Evolutionary conservation across 2,797 vertebrate genomes (phyloP), one percentile per base, ranked within the genome.

Genomic region (Typhlichthys eigenmanni): DNA sequence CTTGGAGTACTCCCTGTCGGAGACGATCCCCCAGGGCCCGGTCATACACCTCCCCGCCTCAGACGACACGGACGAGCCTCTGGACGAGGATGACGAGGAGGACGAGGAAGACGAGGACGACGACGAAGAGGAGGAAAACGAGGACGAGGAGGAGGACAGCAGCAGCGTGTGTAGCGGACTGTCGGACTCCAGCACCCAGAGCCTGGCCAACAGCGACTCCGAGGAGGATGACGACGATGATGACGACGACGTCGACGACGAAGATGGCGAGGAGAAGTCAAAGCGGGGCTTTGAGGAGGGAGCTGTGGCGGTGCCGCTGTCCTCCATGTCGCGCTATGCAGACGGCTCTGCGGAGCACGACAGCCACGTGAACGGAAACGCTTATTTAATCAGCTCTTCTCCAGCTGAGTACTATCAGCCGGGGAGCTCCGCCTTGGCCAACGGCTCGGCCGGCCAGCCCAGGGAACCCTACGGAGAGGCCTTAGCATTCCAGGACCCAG

Each of bases 141-240:
- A 92, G 0, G 94, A 93, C 17, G 92, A 93, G 16, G 93, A 93
- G 7, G 89, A 92, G 47, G 97, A 98, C 3, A 96, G 95, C n/a
- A 98, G 96, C 89, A 99, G 98, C 54, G 92, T 98, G 71, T 98
- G 96, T 85, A 98, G 96, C 0, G 95, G 93, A 8, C 92, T 96
- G 72, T 98, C 96, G 0, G 98, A 99, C 87, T 98, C 96, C 38
- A 99, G 97, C 90, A 96, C 96, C 0, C 97, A 98, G 78, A 99
- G 96, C 87, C 90, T 98, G 78, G 95, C 94, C 0, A 96, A 95
- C 74, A 98, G 95, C 10, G 96, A 99, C 85, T 96, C 96, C 0
- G 96, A 98, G 64, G 96, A 98, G 1, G 96, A 97, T 14, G 95
- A 95, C 13, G 94, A 93, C 0, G 90, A 93, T 1, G 92, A 90